Base-by-base conservation (phyloP, 2,888 invertebrate genomes). In the Ennomos erosarius region DNA sequence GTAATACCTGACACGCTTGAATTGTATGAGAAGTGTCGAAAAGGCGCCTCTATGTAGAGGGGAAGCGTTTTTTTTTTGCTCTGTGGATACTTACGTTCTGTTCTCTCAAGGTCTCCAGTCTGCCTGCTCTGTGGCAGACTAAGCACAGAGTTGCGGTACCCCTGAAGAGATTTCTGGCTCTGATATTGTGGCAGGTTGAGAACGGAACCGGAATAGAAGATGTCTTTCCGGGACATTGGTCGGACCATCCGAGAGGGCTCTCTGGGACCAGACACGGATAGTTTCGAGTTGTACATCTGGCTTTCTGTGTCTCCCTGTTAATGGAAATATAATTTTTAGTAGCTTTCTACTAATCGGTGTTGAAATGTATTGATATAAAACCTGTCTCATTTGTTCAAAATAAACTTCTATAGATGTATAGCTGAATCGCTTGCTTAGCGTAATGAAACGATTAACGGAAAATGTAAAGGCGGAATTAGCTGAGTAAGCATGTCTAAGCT, bases 181-280 rank as follows among this genome's bases (percentile, higher is more conserved):
- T 97, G 97, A 90, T 96, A 99, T 87, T 98, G 98, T 0, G 97
- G 98, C 73, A 99, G 93, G 89, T 99, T 97, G 62, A 96, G 94
- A 26, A 99, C 97, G 46, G 98, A 98, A 35, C 99, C 99, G 2
- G 98, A 98, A 89, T 99, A 99, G 93, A 99, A 99, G 78, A 99
- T 99, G 88, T 99, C 99, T 81, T 98, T 98, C 53, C 98, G 94
- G 8, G 98, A 98, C 89, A 99, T 89, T 3, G 99, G 99, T 12
- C 98, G 94, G 11, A 97, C 96, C 93, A 97, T 97, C 67, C 95
- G 93, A 0, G 94, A 84, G 0, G 85, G 80, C 55, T 88, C 90
- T 26, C 66, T 73, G 0, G 81, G 73, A 0, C 82, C 86, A 0
- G 95, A 86, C 0, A 94, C 87, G 0, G 94, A 96, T 58, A 95